phyloP scores from a whole-genome alignment of 2,888 invertebrate genomes.

The Lamproptera curius region DNA sequence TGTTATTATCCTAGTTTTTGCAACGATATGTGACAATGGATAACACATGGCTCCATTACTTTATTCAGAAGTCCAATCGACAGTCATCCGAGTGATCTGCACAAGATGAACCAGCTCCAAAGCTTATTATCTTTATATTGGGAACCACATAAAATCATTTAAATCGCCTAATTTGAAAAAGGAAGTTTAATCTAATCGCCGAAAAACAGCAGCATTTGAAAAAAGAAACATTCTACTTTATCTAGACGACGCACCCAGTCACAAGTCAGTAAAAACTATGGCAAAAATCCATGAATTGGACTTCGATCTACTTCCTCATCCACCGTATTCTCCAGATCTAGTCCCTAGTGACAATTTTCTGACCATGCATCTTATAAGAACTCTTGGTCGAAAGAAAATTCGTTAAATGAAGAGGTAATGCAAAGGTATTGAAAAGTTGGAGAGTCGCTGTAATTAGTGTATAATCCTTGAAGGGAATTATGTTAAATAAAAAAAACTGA shows the following conservation, averaged over 20 bases:
- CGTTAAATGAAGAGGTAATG: too few relatives aligned
- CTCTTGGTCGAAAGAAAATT: slow-evolving; percentile 2
- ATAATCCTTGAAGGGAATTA: background rate
- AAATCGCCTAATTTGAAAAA: background rate
- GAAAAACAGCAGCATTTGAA: background rate
- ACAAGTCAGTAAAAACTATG: slow-evolving; percentile 18
- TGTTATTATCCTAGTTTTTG: slow-evolving; percentile 13
- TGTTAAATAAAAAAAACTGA: background rate
- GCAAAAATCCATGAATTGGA: slow-evolving; percentile 17
- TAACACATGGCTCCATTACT: slow-evolving; percentile 22
- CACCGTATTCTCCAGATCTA: too few relatives aligned
- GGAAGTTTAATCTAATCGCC: background rate
- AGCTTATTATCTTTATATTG: background rate
- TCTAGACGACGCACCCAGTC: slow-evolving; percentile 20
- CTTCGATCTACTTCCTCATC: too few relatives aligned
- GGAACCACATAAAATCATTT: background rate
- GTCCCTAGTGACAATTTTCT: slow-evolving; percentile 7
- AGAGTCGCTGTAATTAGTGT: too few relatives aligned
- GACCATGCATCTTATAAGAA: slow-evolving; percentile 5
- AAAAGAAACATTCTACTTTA: slow-evolving; percentile 7
- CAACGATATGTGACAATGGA: slow-evolving; percentile 22
- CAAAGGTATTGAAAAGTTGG: too few relatives aligned
- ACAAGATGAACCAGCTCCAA: background rate
- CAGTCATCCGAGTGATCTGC: slow-evolving; percentile 20
- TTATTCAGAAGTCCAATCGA: slow-evolving; percentile 19